Percentiles rank a stretch among this genome's conserved stretches.
These are phyloP conservation scores for Characodon lateralis DNA, from an alignment of 2,797 vertebrate genomes.

Conservation along the genomic window DNA sequence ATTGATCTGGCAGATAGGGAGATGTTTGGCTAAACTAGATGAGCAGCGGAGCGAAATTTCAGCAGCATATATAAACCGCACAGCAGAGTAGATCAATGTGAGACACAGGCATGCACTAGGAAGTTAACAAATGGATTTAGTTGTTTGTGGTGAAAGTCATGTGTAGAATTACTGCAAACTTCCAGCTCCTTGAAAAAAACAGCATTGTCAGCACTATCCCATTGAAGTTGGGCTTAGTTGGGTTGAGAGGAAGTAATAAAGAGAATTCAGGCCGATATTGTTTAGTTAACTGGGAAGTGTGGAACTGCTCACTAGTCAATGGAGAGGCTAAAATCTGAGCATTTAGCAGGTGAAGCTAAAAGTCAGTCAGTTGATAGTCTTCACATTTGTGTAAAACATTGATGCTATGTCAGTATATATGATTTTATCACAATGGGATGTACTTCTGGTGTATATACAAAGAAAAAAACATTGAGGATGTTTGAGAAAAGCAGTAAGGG, in stretches of 20 bases:
- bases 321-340: background rate
- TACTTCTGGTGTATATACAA: background rate
- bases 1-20: conserved; percentile 34
- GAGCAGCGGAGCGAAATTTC: conserved; percentile 1
- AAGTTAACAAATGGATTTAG: background rate
- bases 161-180: background rate
- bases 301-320: background rate
- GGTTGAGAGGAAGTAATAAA: background rate
- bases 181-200: background rate
- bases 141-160: background rate
- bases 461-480: background rate
- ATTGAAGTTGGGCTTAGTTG: background rate
- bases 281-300: background rate
- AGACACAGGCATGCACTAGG: background rate
- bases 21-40: conserved; percentile 12
- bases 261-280: background rate
- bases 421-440: conserved; percentile 10
- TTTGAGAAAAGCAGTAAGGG: background rate
- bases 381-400: background rate
- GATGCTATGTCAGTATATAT: background rate
- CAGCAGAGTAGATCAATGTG: conserved; percentile 13
- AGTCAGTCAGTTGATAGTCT: conserved; percentile 8
- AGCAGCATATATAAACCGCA: background rate
- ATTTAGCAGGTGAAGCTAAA: background rate
- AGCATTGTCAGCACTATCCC: background rate